Percentiles rank a stretch among this genome's conserved stretches.
Conservation (phyloP, 2,113 vertebrate genomes). For the Neomonachus schauinslandi region DNA sequence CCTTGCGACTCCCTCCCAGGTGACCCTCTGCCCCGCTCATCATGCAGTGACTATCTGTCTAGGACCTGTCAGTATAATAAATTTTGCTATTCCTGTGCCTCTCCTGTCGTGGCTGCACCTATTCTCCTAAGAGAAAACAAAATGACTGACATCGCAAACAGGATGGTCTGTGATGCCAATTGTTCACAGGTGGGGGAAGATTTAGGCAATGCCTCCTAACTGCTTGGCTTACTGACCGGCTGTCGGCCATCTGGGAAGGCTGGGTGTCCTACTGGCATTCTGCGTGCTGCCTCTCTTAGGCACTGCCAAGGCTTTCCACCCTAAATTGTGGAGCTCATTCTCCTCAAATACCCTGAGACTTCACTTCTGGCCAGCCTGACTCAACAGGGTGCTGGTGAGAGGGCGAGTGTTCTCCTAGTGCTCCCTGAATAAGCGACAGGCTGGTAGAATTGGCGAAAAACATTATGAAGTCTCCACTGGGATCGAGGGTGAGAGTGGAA, state of each 20-base stretch:
- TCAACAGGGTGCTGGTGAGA: background rate
- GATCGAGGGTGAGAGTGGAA: background rate
- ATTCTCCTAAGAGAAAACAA: background rate
- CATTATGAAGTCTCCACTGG: background rate
- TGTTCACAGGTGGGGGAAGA: background rate
- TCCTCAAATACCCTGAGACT: background rate
- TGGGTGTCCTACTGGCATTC: background rate
- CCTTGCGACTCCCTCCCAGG: background rate
- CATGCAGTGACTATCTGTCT: background rate
- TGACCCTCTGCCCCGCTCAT: background rate
- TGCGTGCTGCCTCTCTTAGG: background rate
- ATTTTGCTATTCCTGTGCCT: background rate
- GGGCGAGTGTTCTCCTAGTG: background rate
- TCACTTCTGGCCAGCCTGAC: background rate
- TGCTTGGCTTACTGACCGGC: background rate
- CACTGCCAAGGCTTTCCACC: background rate
- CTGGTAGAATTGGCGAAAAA: background rate
- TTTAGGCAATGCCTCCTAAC: background rate
- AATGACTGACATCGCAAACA: background rate
- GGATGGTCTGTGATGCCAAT: background rate
- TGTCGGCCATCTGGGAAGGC: background rate
- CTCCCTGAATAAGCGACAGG: background rate
- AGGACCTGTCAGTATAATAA: background rate
- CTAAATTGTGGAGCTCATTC: background rate
- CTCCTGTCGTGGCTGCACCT: too few species aligned